Evolutionary conservation across 2,797 vertebrate genomes (phyloP).

Genomic region (Chaunax sp.): DNA sequence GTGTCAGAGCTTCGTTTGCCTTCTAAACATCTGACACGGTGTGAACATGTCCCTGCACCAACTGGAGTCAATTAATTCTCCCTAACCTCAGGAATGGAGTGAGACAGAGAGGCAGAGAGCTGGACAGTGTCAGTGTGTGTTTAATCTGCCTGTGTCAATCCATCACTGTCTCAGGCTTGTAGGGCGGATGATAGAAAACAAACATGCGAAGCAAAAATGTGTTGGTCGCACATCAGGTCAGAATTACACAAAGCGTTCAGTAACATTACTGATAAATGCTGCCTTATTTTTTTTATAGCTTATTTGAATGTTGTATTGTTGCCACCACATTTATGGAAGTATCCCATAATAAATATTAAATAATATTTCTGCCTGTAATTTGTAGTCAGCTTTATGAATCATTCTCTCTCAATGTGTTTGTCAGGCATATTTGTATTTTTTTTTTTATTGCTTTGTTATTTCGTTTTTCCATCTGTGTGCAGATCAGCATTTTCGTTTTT

Average conservation of each 20-base stretch:
- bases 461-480: no score
- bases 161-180: conserved; percentile 50
- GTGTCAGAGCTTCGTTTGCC: conserved; percentile 29
- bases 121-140: conserved; percentile 58
- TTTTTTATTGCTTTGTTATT: no score
- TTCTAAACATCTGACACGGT: conserved; percentile 52
- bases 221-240: conserved; percentile 5
- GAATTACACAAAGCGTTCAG: neutral
- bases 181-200: conserved; percentile 40
- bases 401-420: no score
- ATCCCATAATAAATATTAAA: no score
- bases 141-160: conserved; percentile 69
- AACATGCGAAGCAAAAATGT: conserved; percentile 33
- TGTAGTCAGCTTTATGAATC: no score
- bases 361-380: no score
- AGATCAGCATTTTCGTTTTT: no score
- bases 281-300: neutral
- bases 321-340: no score
- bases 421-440: no score
- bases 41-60: conserved; percentile 51
- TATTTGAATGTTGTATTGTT: no score
- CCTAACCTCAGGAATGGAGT: conserved; percentile 52
- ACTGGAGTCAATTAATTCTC: conserved; percentile 62
- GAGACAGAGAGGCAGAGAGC: conserved; percentile 54
- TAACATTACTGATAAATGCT: neutral